A percentile compares a stretch with the other conserved stretches of the same genome.
phyloP scores from a whole-genome alignment of 2,888 invertebrate species.

The Notodonta dromedarius region DNA sequence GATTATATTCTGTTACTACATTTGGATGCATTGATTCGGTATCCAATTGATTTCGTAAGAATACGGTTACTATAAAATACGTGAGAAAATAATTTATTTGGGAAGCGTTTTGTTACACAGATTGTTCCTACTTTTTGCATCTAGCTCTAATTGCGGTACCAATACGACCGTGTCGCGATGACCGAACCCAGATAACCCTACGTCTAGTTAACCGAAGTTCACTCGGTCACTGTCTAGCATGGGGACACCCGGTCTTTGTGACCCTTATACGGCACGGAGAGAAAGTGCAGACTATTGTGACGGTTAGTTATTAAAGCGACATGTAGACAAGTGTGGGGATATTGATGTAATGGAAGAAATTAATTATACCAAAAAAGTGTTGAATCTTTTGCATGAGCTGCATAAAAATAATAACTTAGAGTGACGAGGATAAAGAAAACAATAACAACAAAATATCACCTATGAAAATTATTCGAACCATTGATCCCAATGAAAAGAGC shows the following conservation, averaged over 20 bases:
- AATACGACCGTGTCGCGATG: conserved; percentile 50
- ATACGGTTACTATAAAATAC: conserved; percentile 4
- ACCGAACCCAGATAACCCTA: conserved; percentile 61
- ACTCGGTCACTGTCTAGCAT: conserved; percentile 66
- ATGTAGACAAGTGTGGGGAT: neutral
- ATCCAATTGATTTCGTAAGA: conserved; percentile 6
- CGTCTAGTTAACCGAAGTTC: conserved; percentile 61
- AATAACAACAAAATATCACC: too few species aligned
- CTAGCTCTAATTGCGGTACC: conserved; percentile 27
- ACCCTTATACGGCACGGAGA: conserved; percentile 60
- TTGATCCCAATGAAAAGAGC: too few species aligned
- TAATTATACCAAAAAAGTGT: neutral
- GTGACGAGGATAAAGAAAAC: too few species aligned
- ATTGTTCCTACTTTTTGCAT: neutral
- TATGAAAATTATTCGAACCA: too few species aligned
- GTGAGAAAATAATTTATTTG: neutral
- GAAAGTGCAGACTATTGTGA: conserved; percentile 57
- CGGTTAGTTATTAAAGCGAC: conserved; percentile 44
- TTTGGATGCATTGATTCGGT: neutral
- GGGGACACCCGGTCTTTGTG: conserved; percentile 57
- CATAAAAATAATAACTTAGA: too few species aligned
- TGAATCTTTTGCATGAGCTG: neutral
- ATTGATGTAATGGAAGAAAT: conserved; percentile 2
- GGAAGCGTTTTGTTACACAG: neutral
- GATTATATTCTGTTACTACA: conserved; percentile 2